Conservation (phyloP, 2,888 invertebrate genomes). For the Smittia sp. region DNA sequence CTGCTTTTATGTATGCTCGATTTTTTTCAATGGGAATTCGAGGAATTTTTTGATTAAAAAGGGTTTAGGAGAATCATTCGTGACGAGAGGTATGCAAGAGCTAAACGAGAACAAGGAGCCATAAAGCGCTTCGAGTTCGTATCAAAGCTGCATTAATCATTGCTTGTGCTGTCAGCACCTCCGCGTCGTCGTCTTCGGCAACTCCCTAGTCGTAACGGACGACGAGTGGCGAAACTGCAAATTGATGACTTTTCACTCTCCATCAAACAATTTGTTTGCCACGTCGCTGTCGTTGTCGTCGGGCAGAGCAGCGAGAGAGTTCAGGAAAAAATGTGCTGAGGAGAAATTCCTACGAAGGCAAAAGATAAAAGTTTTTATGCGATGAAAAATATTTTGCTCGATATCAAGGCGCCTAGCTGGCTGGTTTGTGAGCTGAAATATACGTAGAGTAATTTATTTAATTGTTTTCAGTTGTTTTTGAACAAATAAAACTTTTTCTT, state of each 20-base stretch:
- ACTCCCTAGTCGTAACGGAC: too few relatives aligned
- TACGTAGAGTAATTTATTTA: conserved; percentile 38
- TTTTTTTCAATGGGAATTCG: conserved; percentile 14
- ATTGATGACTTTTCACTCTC: neutral
- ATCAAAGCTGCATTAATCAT: conserved; percentile 9
- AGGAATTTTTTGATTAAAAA: conserved; percentile 38
- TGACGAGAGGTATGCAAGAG: neutral
- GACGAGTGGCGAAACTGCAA: neutral
- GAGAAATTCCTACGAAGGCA: neutral
- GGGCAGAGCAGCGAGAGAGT: neutral
- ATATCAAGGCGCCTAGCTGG: conserved; percentile 30
- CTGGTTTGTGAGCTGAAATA: neutral
- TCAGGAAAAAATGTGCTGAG: neutral
- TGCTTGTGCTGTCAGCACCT: neutral
- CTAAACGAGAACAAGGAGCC: neutral
- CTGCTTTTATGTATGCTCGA: neutral
- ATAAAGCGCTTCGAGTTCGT: neutral
- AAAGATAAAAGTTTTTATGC: conserved; percentile 5
- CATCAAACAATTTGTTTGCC: neutral
- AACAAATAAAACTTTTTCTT: conserved; percentile 29
- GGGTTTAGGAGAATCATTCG: conserved; percentile 22
- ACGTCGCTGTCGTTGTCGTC: neutral
- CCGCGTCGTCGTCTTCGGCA: too few relatives aligned
- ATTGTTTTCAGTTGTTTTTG: conserved; percentile 33
- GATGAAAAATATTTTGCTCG: conserved; percentile 30